Evolutionary conservation across 2,888 invertebrate genomes (phyloP), one percentile per base, ranked within the genome.

Genomic region (Tipula lateralis): DNA sequence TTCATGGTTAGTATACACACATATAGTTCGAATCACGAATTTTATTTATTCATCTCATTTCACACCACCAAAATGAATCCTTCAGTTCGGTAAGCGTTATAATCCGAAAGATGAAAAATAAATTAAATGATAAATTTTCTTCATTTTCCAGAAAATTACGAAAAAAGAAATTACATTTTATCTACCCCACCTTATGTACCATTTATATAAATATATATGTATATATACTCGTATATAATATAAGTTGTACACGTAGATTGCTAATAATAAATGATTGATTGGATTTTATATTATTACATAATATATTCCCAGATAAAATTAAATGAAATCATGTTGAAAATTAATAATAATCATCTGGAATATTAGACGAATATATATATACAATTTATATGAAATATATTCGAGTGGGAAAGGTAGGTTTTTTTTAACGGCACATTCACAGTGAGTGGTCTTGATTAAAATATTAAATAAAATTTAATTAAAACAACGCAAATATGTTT

Each of bases 231-330:
- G 66, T 9, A 24, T n/a, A n/a, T n/a, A n/a, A n/a, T n/a, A n/a
- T n/a, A n/a, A 6, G 66, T 19, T 66, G 7, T 44, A 66, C 66
- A 66, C 66, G 66, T 66, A 66, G 24, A 50, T 7, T 50, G 24
- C 66, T 66, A 24, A 66, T 66, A 66, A 66, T 66, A 66, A 66
- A 66, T 66, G 66, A 66, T 66, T 66, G 66, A 66, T 66, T 66
- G 66, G 66, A 66, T 66, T 66, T 66, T 66, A 7, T 66, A 39
- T n/a, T n/a, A n/a, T n/a, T n/a, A n/a, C n/a, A n/a, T 32, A 3
- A 32, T 32, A 44, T 24, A 66, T 66, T 24, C 66, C 66, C 7
- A 66, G 66, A 66, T 66, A 66, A 66, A 66, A 66, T 66, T 66
- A 66, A 66, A 66, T 24, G 66, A 66, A 66, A 66, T 66, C 66